A percentile compares a stretch with the other conserved stretches of the same genome.
phyloP scores from a whole-genome alignment of 2,113 vertebrate genomes.

The Pristiophorus japonicus region DNA sequence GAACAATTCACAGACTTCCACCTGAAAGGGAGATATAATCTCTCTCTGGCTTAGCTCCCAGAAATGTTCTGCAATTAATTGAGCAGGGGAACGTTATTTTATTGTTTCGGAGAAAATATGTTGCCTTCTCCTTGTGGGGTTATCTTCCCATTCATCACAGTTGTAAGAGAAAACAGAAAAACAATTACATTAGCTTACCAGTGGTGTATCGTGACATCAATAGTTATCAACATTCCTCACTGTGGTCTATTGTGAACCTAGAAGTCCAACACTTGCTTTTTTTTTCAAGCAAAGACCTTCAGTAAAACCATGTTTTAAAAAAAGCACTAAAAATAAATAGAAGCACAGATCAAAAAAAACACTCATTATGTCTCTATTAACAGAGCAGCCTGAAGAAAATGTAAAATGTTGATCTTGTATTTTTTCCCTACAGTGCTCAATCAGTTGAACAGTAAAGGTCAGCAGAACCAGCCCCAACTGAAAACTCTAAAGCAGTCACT shows the following conservation, averaged over 20 bases:
- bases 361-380: background rate
- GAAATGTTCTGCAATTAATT: background rate
- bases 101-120: background rate
- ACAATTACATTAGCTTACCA: conserved; percentile 14
- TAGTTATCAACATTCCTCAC: background rate
- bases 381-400: background rate
- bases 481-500: background rate
- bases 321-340: background rate
- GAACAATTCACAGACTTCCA: background rate
- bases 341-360: too few relatives aligned
- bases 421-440: background rate
- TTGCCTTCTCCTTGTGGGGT: background rate
- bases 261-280: background rate
- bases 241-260: background rate
- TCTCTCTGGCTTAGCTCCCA: background rate
- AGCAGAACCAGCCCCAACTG: background rate
- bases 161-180: background rate
- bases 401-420: conserved; percentile 22
- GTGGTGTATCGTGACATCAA: background rate
- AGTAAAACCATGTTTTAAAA: background rate
- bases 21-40: background rate
- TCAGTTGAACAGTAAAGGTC: conserved; percentile 1
- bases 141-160: background rate
- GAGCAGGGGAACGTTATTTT: conserved; percentile 3
- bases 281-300: background rate